Conservation (phyloP, 1,140 invertebrate genomes). For the Pseudomyrmex gracilis region DNA sequence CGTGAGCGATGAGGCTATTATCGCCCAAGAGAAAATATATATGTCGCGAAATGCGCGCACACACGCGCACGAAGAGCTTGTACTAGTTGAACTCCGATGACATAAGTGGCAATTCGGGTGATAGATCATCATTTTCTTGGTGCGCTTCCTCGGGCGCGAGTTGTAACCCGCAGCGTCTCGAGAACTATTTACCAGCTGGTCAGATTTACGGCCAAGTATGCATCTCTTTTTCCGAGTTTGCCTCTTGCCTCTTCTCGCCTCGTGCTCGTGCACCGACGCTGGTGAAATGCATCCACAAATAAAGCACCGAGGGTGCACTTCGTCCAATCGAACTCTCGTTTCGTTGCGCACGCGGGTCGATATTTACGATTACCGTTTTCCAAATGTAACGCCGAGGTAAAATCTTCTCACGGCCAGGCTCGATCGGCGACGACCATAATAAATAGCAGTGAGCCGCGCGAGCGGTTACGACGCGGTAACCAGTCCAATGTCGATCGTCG, state of each 20-base stretch:
- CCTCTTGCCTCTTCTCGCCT: slow-evolving; percentile 24
- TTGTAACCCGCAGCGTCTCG: slow-evolving; percentile 42
- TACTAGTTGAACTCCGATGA: slow-evolving; percentile 64
- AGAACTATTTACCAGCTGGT: slow-evolving; percentile 61
- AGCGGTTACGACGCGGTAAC: background rate
- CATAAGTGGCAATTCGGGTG: slow-evolving; percentile 73
- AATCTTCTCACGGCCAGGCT: slow-evolving; percentile 11
- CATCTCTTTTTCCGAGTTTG: slow-evolving; percentile 61
- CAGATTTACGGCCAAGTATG: slow-evolving; percentile 57
- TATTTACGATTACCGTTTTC: slow-evolving; percentile 59
- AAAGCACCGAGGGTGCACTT: slow-evolving; percentile 33
- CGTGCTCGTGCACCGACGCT: background rate
- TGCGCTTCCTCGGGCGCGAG: slow-evolving; percentile 13
- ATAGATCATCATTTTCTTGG: slow-evolving; percentile 67
- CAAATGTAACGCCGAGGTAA: background rate
- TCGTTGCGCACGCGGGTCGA: background rate
- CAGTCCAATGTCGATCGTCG: background rate
- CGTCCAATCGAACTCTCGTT: slow-evolving; percentile 64
- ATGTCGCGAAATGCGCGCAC: slow-evolving; percentile 26
- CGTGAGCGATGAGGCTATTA: slow-evolving; percentile 67
- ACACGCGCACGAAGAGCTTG: background rate
- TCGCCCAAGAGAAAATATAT: slow-evolving; percentile 50
- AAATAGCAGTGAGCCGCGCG: slow-evolving; percentile 21
- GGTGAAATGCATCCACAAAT: slow-evolving; percentile 31
- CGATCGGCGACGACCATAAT: background rate